phyloP scores from a whole-genome alignment of 2,888 invertebrate genomes.

The Omphaloscelis lunosa region DNA sequence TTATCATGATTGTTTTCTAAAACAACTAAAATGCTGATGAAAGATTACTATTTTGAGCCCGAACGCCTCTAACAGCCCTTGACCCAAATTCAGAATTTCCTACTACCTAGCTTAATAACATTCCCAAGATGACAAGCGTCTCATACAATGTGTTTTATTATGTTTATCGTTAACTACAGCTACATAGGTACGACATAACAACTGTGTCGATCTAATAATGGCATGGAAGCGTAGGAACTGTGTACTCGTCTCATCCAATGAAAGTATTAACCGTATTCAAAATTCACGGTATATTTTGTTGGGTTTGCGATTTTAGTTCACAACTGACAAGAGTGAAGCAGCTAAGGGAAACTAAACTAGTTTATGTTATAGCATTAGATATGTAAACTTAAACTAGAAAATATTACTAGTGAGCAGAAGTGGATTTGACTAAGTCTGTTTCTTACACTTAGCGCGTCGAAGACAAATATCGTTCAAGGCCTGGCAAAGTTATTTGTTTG shows the following conservation, averaged over 20 bases:
- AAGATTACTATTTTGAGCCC: not conserved
- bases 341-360: not conserved
- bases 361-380: not conserved
- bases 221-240: conserved; percentile 10
- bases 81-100: conserved; percentile 15
- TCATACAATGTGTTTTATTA: conserved; percentile 39
- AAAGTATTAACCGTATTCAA: conserved; percentile 18
- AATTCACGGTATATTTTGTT: not conserved
- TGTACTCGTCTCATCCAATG: conserved; percentile 4
- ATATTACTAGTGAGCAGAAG: not conserved
- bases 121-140: conserved; percentile 28
- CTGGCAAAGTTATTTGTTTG: no score
- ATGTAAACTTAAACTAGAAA: not conserved
- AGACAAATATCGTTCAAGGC: no score
- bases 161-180: conserved; percentile 38
- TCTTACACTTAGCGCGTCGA: no score
- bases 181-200: not conserved
- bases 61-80: not conserved
- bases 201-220: conserved; percentile 42
- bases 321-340: not conserved
- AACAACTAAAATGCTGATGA: not conserved
- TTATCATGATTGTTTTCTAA: no score
- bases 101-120: conserved; percentile 7
- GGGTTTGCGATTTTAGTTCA: not conserved
- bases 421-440: no score